Evolutionary conservation across 2,888 invertebrate species (phyloP).

Genomic region (Anoplius nigerrimus): DNA sequence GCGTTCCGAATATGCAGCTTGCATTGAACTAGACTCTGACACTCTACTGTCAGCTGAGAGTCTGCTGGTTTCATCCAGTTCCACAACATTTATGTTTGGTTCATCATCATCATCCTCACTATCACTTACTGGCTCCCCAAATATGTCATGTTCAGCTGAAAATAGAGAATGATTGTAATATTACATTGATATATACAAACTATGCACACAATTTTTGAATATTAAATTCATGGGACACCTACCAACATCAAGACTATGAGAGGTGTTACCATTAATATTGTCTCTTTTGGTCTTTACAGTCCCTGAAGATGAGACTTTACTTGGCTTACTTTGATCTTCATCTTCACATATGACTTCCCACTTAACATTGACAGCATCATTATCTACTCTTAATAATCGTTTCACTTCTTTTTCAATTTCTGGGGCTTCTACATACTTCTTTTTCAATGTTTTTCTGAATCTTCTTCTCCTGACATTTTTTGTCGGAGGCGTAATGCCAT

Average conservation of each 20-base stretch:
- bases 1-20: constrained; percentile 72
- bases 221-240: constrained; percentile 38
- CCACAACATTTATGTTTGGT: constrained; percentile 82
- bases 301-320: constrained; percentile 71
- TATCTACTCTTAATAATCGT: constrained; percentile 90
- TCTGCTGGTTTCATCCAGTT: constrained; percentile 87
- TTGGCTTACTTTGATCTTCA: constrained; percentile 80
- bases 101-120: constrained; percentile 90
- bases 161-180: not conserved
- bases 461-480: constrained; percentile 95
- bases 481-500: constrained; percentile 96
- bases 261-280: constrained; percentile 68
- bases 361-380: constrained; percentile 91
- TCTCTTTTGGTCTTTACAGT: constrained; percentile 70
- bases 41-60: constrained; percentile 85
- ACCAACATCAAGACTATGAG: constrained; percentile 76
- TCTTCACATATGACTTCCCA: constrained; percentile 95
- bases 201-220: not conserved
- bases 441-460: constrained; percentile 95
- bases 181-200: not conserved
- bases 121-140: constrained; percentile 94
- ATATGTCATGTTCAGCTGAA: constrained; percentile 87
- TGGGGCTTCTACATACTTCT: constrained; percentile 97
- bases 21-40: constrained; percentile 82
- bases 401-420: constrained; percentile 99